Percentiles rank a stretch among this genome's conserved stretches.
phyloP scores from a whole-genome alignment of 2,797 vertebrate species.

The Dipus sagitta region DNA sequence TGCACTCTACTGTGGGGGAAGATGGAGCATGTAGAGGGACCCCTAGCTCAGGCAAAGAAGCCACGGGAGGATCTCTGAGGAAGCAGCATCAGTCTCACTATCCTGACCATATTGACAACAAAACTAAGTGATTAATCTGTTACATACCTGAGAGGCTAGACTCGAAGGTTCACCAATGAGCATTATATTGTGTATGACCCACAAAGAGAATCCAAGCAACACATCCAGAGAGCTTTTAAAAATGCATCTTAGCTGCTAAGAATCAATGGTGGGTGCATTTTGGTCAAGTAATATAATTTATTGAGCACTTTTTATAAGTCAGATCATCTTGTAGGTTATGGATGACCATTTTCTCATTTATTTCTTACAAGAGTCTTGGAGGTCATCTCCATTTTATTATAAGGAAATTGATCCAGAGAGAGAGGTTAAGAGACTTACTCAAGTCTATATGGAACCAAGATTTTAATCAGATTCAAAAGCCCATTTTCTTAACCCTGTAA shows the following conservation, averaged over 20 bases:
- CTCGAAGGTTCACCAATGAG: neutral
- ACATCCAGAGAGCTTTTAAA: conserved; percentile 27
- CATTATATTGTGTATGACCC: neutral
- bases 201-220: neutral
- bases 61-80: too few relatives aligned
- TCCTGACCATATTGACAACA: too few relatives aligned
- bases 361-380: neutral
- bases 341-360: neutral
- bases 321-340: neutral
- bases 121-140: neutral
- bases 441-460: neutral
- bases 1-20: too few relatives aligned
- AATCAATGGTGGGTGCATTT: neutral
- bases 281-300: neutral
- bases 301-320: neutral
- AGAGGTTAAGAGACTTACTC: conserved; percentile 33
- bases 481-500: neutral
- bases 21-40: too few relatives aligned
- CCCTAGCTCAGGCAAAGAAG: too few relatives aligned
- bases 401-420: neutral
- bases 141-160: neutral
- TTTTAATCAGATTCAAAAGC: neutral
- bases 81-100: too few relatives aligned
- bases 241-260: neutral
- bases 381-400: neutral